A percentile compares a stretch with the other conserved stretches of the same genome.
phyloP scores from a whole-genome alignment of 2,113 vertebrate species.

The Vulpes vulpes region DNA sequence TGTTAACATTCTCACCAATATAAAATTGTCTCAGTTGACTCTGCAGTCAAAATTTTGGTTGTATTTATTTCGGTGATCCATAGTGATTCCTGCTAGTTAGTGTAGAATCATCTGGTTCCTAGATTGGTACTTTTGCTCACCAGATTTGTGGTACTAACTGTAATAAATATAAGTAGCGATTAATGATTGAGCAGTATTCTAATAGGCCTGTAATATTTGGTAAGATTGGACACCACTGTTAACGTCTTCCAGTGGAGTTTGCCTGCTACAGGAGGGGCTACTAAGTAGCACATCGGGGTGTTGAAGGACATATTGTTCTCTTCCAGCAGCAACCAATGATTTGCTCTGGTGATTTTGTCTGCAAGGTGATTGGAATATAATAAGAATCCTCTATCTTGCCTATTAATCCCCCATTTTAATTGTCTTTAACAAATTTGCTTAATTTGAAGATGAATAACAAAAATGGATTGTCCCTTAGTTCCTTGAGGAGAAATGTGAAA shows the following conservation, averaged over 20 bases:
- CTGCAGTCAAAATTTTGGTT: conserved; percentile 12
- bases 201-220: background rate
- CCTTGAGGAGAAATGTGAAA: background rate
- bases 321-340: conserved; percentile 35
- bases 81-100: conserved; percentile 26
- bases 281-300: conserved; percentile 6
- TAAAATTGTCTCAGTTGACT: background rate
- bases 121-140: background rate
- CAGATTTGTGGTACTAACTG: background rate
- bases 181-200: conserved; percentile 12
- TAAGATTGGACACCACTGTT: conserved; percentile 31
- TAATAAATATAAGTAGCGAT: background rate
- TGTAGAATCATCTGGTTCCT: background rate
- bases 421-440: background rate
- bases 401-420: background rate
- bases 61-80: background rate
- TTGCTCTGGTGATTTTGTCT: conserved; percentile 43
- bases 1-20: background rate
- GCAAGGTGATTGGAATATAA: conserved; percentile 45
- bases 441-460: conserved; percentile 57
- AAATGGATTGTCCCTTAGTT: background rate
- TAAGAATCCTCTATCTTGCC: background rate
- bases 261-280: background rate
- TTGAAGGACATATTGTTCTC: conserved; percentile 59
- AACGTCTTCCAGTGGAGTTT: conserved; percentile 46